Percentiles rank a stretch among this genome's conserved stretches.
These are phyloP conservation scores for Dorcus hopei DNA, from an alignment of 2,888 invertebrate genomes.

Conservation along the genomic window DNA sequence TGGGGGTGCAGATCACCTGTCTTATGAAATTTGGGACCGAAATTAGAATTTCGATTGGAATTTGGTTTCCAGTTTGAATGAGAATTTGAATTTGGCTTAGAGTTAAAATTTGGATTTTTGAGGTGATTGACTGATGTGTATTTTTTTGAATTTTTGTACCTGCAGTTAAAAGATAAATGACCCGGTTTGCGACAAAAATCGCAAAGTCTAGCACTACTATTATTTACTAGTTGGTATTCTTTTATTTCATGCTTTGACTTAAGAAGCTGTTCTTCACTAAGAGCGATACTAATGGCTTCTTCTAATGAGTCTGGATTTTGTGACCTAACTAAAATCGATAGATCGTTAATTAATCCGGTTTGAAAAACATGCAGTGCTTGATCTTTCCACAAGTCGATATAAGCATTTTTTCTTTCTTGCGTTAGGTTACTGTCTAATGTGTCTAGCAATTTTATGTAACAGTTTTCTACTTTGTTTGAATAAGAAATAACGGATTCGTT, in stretches of 20 bases:
- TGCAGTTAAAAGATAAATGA: constrained; percentile 5
- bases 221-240: constrained; percentile 6
- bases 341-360: constrained; percentile 31
- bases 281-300: constrained; percentile 31
- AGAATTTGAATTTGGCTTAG: no score
- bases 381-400: constrained; percentile 29
- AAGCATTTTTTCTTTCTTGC: constrained; percentile 21
- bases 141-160: not conserved
- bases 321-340: constrained; percentile 34
- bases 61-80: no score
- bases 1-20: no score
- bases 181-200: constrained; percentile 11
- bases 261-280: constrained; percentile 28
- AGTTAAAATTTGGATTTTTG: no score
- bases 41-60: no score
- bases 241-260: not conserved
- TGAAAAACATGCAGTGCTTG: constrained; percentile 36
- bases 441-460: constrained; percentile 32
- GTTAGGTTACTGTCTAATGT: constrained; percentile 22
- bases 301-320: constrained; percentile 31
- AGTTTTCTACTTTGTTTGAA: constrained; percentile 32
- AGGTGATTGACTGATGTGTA: no score
- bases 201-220: not conserved
- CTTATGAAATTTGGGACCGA: no score
- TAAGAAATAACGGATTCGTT: constrained; percentile 29